phyloP scores from a whole-genome alignment of 2,113 vertebrate species.

The Burhinus bistriatus region DNA sequence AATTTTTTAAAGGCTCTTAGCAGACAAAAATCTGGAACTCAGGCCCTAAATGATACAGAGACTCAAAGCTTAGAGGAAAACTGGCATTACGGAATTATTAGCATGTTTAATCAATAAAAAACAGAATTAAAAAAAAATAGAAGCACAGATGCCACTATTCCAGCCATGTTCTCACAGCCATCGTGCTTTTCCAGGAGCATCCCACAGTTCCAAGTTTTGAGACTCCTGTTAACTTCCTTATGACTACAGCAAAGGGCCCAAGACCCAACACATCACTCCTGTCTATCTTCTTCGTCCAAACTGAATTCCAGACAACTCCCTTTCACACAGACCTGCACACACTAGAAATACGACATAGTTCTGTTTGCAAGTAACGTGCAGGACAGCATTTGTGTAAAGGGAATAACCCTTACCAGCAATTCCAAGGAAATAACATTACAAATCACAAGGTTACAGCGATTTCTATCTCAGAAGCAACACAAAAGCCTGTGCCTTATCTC shows the following conservation, averaged over 20 bases:
- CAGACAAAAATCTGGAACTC: neutral
- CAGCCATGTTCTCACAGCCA: neutral
- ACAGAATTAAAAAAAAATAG: neutral
- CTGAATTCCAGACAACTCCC: neutral
- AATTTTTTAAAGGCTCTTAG: neutral
- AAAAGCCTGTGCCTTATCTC: neutral
- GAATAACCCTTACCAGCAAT: neutral
- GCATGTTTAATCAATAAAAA: neutral
- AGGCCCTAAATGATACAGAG: neutral
- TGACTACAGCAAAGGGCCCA: neutral
- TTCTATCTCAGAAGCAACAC: neutral
- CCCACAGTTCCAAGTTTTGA: neutral
- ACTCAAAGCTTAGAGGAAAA: neutral
- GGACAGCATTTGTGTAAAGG: neutral
- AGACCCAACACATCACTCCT: neutral
- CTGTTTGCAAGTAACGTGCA: fast-evolving
- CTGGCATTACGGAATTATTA: neutral
- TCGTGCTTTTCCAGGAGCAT: neutral
- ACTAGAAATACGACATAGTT: neutral
- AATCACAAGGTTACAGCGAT: neutral
- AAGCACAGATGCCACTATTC: neutral
- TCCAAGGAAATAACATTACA: neutral
- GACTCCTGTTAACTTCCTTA: neutral
- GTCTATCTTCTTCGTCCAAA: neutral
- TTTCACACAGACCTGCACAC: fast-evolving